Percentiles rank a stretch among this genome's conserved stretches.
Evolutionary conservation across 2,888 invertebrate species (phyloP).

Genomic region (Protophormia terraenovae): DNA sequence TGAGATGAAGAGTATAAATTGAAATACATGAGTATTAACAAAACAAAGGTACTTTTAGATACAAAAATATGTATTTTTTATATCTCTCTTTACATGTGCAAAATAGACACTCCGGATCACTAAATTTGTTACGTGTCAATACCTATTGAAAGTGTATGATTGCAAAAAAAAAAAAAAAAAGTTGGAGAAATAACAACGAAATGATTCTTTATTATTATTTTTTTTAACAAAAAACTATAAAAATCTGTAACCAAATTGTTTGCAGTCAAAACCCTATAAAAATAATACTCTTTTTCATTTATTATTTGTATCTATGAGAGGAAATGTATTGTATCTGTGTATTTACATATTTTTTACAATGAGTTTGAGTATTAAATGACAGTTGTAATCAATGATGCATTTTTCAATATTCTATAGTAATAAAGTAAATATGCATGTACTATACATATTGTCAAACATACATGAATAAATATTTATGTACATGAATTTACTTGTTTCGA

Average conservation of each 20-base stretch:
- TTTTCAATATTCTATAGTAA: constrained; percentile 57
- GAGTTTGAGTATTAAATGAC: constrained; percentile 39
- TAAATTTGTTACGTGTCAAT: constrained; percentile 68
- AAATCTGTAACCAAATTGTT: constrained; percentile 53
- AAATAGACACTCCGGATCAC: constrained; percentile 63
- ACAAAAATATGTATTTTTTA: constrained; percentile 26
- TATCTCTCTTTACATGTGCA: constrained; percentile 29
- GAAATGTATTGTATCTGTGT: constrained; percentile 6
- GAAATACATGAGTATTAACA: constrained; percentile 51
- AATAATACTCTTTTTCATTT: constrained; percentile 23
- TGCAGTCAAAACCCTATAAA: constrained; percentile 48
- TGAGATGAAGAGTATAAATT: constrained; percentile 19
- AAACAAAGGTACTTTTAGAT: constrained; percentile 57
- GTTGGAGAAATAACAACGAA: constrained; percentile 5
- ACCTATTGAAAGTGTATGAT: constrained; percentile 65
- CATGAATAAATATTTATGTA: not conserved
- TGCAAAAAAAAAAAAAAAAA: constrained; percentile 40
- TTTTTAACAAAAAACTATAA: constrained; percentile 16
- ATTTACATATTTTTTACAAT: constrained; percentile 12
- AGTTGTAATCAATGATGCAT: constrained; percentile 60
- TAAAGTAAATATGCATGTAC: constrained; percentile 31
- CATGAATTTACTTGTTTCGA: not conserved
- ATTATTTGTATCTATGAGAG: not conserved
- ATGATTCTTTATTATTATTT: not conserved
- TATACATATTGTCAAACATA: not conserved